A percentile compares a stretch with the other conserved stretches of the same genome.
phyloP scores from a whole-genome alignment of 1,140 invertebrate species.

The Antheraea pernyi region DNA sequence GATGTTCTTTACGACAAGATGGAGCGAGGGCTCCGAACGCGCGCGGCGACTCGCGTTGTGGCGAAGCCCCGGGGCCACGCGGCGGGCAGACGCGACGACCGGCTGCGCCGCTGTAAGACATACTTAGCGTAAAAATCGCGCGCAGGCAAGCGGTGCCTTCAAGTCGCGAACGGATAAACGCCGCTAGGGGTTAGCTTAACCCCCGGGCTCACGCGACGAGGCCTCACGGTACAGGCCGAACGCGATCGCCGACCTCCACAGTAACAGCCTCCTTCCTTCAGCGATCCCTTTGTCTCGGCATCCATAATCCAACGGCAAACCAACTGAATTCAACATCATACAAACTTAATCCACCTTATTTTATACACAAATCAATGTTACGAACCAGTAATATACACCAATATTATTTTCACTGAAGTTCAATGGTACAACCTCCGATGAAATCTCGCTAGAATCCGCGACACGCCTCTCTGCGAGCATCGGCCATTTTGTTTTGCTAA shows the following conservation, averaged over 20 bases:
- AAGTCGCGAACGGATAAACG: slow-evolving; percentile 49
- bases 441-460: slow-evolving; percentile 58
- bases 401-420: slow-evolving; percentile 71
- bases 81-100: slow-evolving; percentile 59
- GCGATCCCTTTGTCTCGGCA: slow-evolving; percentile 33
- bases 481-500: slow-evolving; percentile 70
- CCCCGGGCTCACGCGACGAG: slow-evolving; percentile 66
- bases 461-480: slow-evolving; percentile 69
- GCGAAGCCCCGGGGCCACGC: slow-evolving; percentile 65
- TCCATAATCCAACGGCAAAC: slow-evolving; percentile 31
- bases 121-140: slow-evolving; percentile 67
- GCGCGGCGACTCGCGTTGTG: slow-evolving; percentile 67
- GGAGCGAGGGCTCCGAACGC: slow-evolving; percentile 75
- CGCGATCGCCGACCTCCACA: slow-evolving; percentile 43
- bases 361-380: slow-evolving; percentile 76
- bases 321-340: slow-evolving; percentile 64
- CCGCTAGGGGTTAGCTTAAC: slow-evolving; percentile 67
- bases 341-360: slow-evolving; percentile 68
- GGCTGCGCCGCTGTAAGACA: slow-evolving; percentile 70
- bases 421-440: slow-evolving; percentile 52
- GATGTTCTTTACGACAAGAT: slow-evolving; percentile 42
- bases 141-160: slow-evolving; percentile 46
- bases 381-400: slow-evolving; percentile 73
- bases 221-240: slow-evolving; percentile 57
- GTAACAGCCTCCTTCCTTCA: slow-evolving; percentile 6